phyloP scores from a whole-genome alignment of 2,113 vertebrate genomes.

The Pungitius pungitius region DNA sequence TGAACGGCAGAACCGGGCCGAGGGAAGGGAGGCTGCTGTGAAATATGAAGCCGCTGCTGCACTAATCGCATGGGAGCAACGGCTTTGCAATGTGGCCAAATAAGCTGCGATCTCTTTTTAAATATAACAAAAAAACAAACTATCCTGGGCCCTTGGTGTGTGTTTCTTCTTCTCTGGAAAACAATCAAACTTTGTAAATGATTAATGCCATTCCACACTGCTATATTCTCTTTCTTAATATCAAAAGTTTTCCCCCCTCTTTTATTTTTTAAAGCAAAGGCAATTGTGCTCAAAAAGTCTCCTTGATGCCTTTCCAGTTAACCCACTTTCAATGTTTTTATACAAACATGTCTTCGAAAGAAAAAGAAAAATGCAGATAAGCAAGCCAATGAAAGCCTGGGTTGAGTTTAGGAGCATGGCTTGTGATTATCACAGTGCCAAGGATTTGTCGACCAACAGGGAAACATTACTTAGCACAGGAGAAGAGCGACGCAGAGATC shows the following conservation, averaged over 20 bases:
- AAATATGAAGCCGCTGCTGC: conserved; percentile 71
- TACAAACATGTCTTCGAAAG: conserved; percentile 73
- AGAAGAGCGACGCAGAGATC: conserved; percentile 15
- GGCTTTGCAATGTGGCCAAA: conserved; percentile 80
- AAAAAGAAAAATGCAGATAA: conserved; percentile 55
- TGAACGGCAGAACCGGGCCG: conserved; percentile 60
- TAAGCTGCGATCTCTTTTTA: conserved; percentile 75
- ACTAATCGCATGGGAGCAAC: conserved; percentile 78
- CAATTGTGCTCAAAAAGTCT: conserved; percentile 80
- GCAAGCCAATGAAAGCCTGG: conserved; percentile 62
- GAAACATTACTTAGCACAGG: conserved; percentile 53
- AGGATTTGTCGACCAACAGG: conserved; percentile 50
- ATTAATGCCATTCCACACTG: conserved; percentile 77
- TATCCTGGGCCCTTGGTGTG: conserved; percentile 77
- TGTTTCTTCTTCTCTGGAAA: conserved; percentile 79
- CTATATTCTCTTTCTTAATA: conserved; percentile 80
- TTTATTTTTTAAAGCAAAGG: conserved; percentile 78
- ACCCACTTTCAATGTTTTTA: conserved; percentile 79
- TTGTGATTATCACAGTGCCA: conserved; percentile 59
- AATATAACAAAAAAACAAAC: conserved; percentile 81
- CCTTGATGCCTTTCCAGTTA: conserved; percentile 82
- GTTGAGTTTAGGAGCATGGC: conserved; percentile 52
- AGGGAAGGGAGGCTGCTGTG: conserved; percentile 68
- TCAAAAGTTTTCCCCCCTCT: conserved; percentile 61
- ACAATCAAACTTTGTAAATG: conserved; percentile 84